Percentiles rank a stretch among this genome's conserved stretches.
phyloP scores from a whole-genome alignment of 2,797 vertebrate genomes.

The Microctenopoma stevenorrisi region DNA sequence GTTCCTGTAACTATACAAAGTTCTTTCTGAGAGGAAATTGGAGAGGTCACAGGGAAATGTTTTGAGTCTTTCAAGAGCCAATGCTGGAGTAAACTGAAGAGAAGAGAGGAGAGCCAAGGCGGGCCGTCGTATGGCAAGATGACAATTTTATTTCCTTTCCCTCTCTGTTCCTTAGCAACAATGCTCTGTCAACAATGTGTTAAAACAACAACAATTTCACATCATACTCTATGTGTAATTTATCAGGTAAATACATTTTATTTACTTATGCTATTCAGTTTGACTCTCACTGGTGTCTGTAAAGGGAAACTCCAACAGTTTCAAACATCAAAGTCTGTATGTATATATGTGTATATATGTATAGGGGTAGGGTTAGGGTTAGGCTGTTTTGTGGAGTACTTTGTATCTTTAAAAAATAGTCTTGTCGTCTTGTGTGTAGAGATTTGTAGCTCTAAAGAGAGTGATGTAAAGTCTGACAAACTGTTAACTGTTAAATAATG shows the following conservation, averaged over 20 bases:
- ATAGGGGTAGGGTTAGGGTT: too few species aligned
- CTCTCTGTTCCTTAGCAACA: not conserved
- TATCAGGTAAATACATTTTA: not conserved
- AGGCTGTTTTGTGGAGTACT: not conserved
- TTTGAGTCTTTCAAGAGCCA: slow-evolving; percentile 6
- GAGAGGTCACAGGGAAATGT: slow-evolving; percentile 33
- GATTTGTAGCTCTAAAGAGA: not conserved
- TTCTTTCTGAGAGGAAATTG: slow-evolving; percentile 36
- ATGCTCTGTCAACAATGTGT: not conserved
- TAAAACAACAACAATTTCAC: slow-evolving; percentile 15
- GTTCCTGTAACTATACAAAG: slow-evolving; percentile 19
- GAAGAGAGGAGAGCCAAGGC: not conserved
- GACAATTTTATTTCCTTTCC: not conserved
- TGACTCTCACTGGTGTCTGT: slow-evolving; percentile 1
- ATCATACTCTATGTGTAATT: not conserved
- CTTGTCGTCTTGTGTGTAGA: too few species aligned
- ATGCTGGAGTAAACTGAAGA: slow-evolving; percentile 7
- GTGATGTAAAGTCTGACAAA: not conserved
- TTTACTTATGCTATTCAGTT: not conserved
- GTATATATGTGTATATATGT: too few species aligned
- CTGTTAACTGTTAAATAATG: not conserved
- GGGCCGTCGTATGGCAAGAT: not conserved
- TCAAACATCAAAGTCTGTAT: slow-evolving; percentile 1
- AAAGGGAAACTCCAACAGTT: not conserved
- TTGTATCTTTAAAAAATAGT: not conserved